Percentiles rank a stretch among this genome's conserved stretches.
phyloP scores from a whole-genome alignment of 2,113 vertebrate genomes.

The Sminthopsis crassicaudata region DNA sequence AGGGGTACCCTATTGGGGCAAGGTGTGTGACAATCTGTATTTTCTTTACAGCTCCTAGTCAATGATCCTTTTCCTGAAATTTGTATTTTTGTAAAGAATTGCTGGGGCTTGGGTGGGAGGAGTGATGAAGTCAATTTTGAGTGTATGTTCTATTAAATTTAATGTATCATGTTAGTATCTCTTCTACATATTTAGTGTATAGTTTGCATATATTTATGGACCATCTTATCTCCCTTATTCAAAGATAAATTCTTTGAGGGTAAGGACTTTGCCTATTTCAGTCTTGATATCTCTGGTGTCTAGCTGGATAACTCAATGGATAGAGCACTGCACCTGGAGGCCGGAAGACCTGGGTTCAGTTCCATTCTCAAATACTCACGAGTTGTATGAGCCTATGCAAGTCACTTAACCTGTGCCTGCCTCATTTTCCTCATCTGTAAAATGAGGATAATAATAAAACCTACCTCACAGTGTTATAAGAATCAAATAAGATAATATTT shows the following conservation, averaged over 20 bases:
- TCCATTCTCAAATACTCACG: neutral
- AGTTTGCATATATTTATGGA: neutral
- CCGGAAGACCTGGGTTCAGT: neutral
- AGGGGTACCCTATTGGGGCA: neutral
- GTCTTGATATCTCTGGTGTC: neutral
- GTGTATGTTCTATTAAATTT: neutral
- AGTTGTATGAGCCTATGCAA: too few species aligned
- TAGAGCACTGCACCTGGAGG: neutral
- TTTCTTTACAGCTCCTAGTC: neutral
- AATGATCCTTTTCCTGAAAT: neutral
- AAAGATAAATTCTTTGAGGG: neutral
- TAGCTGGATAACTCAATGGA: neutral
- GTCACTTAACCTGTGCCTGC: neutral
- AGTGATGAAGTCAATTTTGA: neutral
- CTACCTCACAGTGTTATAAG: neutral
- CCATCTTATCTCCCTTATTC: neutral
- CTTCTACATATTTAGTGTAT: neutral
- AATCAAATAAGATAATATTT: neutral
- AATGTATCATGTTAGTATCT: neutral
- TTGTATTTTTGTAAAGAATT: neutral
- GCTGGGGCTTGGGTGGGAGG: too few species aligned
- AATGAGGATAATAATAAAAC: neutral
- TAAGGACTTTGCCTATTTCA: neutral
- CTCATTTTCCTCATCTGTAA: neutral
- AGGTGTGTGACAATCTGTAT: neutral